Base-by-base conservation (phyloP, 2,888 invertebrate genomes). In the Scaptodrosophila latifasciaeformis region DNA sequence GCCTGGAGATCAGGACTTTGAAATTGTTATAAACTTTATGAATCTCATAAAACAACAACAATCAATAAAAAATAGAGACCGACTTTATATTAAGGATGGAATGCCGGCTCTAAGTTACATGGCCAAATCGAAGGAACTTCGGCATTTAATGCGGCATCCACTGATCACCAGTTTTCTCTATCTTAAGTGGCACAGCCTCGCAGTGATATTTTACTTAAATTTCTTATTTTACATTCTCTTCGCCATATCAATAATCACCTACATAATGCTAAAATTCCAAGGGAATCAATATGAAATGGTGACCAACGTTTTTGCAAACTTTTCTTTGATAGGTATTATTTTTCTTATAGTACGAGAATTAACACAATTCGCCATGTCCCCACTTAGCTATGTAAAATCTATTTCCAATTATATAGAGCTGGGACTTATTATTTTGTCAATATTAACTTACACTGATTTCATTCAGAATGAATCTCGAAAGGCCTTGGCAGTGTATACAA, bases 141-240 rank as follows among this genome's bases (percentile, higher is more conserved):
- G 90, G 17, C 90, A 91, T 57, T 86, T 95, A 27, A 84, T 95
- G 13, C 92, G 91, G 67, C 94, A 95, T 87, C 94, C 94, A 0
- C 88, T 94, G 0, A 90, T 94, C 42, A 92, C 93, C 0, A 93
- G 93, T 67, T 95, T 94, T 71, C 85, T 95, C 2, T 92, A 92
- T 70, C 87, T 95, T 54, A 95, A 95, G 84, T 95, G 94, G 94
- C 91, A 92, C 82, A 88, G 91, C 57, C 91, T 95, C 61, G 90
- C 92, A 51, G 89, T 90, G 62, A 88, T 93, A 27, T 93, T 94
- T 77, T 92, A 90, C 65, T 87, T 90, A 1, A 94, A 95, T 77
- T 90, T 94, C 27, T 84, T 90, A 2, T 90, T 93, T 67, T 95
- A 94, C 83, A 84, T 91, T 0, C 79, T 91, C 0, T 91, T 94